phyloP scores from a whole-genome alignment of 2,888 invertebrate genomes.

The Calliphora vomitoria region DNA sequence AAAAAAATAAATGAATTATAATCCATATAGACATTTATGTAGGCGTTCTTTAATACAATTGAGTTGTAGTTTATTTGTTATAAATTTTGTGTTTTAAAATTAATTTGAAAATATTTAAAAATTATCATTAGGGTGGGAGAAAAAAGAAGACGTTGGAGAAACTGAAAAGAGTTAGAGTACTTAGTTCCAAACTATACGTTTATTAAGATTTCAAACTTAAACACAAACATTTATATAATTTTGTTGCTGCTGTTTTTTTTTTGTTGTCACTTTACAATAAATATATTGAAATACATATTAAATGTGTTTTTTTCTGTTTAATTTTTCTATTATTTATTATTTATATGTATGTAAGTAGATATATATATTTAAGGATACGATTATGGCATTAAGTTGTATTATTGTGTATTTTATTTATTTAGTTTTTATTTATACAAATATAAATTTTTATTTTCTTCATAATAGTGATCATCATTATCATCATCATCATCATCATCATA shows the following conservation, averaged over 20 bases:
- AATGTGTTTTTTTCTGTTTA: neutral
- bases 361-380: constrained; percentile 59
- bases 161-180: neutral
- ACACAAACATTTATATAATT: constrained; percentile 34
- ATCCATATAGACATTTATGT: constrained; percentile 69
- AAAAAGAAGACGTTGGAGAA: constrained; percentile 16
- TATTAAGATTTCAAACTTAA: constrained; percentile 7
- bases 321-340: neutral
- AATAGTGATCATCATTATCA: neutral
- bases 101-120: constrained; percentile 13
- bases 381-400: constrained; percentile 63
- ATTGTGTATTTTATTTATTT: constrained; percentile 3
- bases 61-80: constrained; percentile 44
- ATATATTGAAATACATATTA: constrained; percentile 55
- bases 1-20: neutral
- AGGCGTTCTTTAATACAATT: constrained; percentile 53
- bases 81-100: constrained; percentile 48
- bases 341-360: constrained; percentile 1
- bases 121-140: constrained; percentile 4
- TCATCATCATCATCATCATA: constrained; percentile 9
- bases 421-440: constrained; percentile 30
- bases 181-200: neutral
- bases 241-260: neutral
- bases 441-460: neutral
- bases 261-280: constrained; percentile 56